Conservation (phyloP, 2,113 vertebrate genomes). For the Merops nubicus region DNA sequence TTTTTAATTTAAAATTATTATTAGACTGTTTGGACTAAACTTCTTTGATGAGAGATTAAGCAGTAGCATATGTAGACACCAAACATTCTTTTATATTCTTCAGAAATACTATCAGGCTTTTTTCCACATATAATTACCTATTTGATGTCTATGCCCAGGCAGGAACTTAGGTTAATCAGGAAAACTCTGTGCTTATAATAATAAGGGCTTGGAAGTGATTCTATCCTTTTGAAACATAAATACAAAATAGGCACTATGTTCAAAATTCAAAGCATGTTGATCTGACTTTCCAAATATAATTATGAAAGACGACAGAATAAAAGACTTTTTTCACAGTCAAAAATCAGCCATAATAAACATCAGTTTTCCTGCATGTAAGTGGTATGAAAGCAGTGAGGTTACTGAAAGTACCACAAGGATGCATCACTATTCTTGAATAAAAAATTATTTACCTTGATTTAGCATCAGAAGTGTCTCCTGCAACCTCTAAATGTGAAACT, state of each 20-base stretch:
- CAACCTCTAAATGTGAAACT: constrained; percentile 57
- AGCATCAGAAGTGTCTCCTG: constrained; percentile 51
- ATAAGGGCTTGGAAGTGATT: neutral
- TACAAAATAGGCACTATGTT: neutral
- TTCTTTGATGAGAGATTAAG: neutral
- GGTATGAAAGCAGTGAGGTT: neutral
- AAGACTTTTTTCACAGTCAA: neutral
- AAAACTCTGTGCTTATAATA: neutral
- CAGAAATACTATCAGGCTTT: neutral
- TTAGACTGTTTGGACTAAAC: neutral
- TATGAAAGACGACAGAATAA: neutral
- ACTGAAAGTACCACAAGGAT: neutral
- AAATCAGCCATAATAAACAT: neutral
- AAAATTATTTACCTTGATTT: constrained; percentile 75
- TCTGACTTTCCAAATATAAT: neutral
- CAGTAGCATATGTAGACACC: neutral
- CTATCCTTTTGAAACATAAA: neutral
- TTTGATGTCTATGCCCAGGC: neutral
- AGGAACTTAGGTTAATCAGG: neutral
- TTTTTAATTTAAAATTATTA: neutral
- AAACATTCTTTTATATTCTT: neutral
- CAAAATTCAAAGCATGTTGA: neutral
- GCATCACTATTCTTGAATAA: neutral
- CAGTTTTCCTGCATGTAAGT: neutral
- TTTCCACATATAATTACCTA: neutral